phyloP scores from a whole-genome alignment of 2,797 vertebrate genomes.

The Salmo trutta region DNA sequence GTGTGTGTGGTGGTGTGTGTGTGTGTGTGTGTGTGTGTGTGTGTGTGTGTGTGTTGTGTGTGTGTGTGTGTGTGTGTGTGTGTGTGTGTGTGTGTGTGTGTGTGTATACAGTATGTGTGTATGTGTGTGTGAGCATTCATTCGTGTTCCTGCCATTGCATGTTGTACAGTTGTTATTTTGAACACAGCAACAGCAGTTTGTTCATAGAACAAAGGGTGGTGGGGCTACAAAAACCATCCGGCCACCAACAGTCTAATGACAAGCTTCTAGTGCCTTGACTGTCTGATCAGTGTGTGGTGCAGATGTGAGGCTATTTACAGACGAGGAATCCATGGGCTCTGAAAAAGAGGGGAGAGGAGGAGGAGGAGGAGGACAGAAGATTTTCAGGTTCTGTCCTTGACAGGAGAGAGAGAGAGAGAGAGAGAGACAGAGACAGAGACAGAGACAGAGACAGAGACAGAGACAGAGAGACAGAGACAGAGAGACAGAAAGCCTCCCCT shows the following conservation, averaged over 20 bases:
- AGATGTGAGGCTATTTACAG: constrained; percentile 33
- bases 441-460: no score
- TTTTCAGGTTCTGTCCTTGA: background rate
- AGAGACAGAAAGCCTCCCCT: no score
- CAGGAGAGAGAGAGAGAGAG: background rate
- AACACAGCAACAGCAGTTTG: constrained; percentile 30
- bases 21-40: constrained; percentile 25
- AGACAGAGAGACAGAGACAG: no score
- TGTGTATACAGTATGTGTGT: background rate
- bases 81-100: constrained; percentile 29
- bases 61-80: constrained; percentile 11
- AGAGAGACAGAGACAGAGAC: no score
- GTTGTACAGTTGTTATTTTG: constrained; percentile 36
- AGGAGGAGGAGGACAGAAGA: constrained; percentile 7
- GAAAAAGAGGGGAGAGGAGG: constrained; percentile 31
- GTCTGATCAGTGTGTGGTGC: constrained; percentile 32
- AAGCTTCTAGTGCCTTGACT: constrained; percentile 30
- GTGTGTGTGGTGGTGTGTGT: constrained; percentile 7
- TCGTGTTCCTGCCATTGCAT: background rate
- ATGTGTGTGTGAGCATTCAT: background rate
- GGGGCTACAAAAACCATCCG: background rate
- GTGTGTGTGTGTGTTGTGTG: constrained; percentile 1
- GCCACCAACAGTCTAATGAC: constrained; percentile 32
- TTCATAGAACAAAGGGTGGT: background rate
- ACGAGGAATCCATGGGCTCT: constrained; percentile 35